Percentiles rank a stretch among this genome's conserved stretches.
phyloP scores from a whole-genome alignment of 2,113 vertebrate genomes.

The Halichoeres trimaculatus region DNA sequence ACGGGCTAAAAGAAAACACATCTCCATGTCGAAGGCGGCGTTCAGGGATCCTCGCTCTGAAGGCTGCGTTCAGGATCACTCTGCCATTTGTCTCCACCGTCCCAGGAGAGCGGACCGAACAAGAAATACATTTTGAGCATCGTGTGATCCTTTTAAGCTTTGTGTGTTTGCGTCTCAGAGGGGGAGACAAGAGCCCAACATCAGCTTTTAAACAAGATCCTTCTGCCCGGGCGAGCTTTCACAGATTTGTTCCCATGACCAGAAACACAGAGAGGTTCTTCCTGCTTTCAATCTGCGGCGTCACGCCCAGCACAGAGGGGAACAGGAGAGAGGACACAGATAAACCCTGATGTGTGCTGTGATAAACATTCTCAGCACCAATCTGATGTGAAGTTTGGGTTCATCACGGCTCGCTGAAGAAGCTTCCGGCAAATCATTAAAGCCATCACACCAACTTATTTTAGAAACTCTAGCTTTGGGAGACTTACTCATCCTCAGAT shows the following conservation, averaged over 20 bases:
- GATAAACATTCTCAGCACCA: neutral
- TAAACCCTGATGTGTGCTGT: neutral
- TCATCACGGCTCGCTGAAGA: neutral
- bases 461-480: neutral
- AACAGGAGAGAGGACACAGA: slow-evolving; percentile 26
- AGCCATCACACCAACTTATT: neutral
- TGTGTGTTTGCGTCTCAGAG: slow-evolving; percentile 46
- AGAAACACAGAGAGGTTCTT: neutral
- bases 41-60: neutral
- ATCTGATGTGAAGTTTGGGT: slow-evolving; percentile 41
- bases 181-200: slow-evolving; percentile 21
- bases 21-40: neutral
- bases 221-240: slow-evolving; percentile 62
- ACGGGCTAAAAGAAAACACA: neutral
- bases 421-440: slow-evolving; percentile 18
- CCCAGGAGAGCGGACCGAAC: slow-evolving; percentile 39
- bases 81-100: slow-evolving; percentile 46
- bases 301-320: slow-evolving; percentile 42
- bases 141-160: slow-evolving; percentile 65
- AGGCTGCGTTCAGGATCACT: slow-evolving; percentile 24
- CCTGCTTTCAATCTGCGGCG: slow-evolving; percentile 23
- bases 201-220: slow-evolving; percentile 57
- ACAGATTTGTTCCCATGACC: slow-evolving; percentile 23
- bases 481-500: slow-evolving; percentile 18
- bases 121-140: slow-evolving; percentile 52